Evolutionary conservation across 2,888 invertebrate species (phyloP), one percentile per base, ranked within the genome.

Genomic region (Portevinia maculata): DNA sequence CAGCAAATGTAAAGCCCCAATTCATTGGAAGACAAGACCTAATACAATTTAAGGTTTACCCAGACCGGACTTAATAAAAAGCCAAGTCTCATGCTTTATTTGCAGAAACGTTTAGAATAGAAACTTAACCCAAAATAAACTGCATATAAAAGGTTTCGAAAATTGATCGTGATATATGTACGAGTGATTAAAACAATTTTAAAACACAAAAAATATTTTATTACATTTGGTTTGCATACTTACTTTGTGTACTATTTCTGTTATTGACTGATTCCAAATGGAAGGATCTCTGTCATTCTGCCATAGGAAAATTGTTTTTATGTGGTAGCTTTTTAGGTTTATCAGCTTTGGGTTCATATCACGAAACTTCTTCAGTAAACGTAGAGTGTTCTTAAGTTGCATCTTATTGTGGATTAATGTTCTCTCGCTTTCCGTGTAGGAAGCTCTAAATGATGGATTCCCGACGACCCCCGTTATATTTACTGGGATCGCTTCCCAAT

Each of bases 301-400:
- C 79, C 75, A 69, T 19, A 79, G 34, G 15, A 79, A 79, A 7
- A 79, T 19, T 0, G 75, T 75, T 28, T 75, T 79, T 15, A 79
- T 48, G 4, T 24, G 34, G 9, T 75, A 79, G 8, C 62, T 62
- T 15, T 69, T 79, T 0, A 79, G 2, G 6, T 57, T 37, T 0
- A 1, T 4, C 37, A 79, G 1, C 1, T 19, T 3, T 8, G 53
- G 39, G 0, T 60, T 28, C 34, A 37, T 41, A 4, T 75, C 69
- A 0, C 79, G 75, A 37, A 69, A 75, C 28, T 79, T 79, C 24
- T 79, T 79, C 75, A 79, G 64, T 7, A 79, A 32, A 0, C 69
- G 39, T n/a, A 70, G 8, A 0, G 37, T 9, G 37, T 79, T 75
- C 37, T 79, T 79, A 13, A 79, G 64, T 5, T 79, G 62, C 24